Evolutionary conservation across 2,797 vertebrate species (phyloP).

Genomic region (Moxostoma hubbsi): DNA sequence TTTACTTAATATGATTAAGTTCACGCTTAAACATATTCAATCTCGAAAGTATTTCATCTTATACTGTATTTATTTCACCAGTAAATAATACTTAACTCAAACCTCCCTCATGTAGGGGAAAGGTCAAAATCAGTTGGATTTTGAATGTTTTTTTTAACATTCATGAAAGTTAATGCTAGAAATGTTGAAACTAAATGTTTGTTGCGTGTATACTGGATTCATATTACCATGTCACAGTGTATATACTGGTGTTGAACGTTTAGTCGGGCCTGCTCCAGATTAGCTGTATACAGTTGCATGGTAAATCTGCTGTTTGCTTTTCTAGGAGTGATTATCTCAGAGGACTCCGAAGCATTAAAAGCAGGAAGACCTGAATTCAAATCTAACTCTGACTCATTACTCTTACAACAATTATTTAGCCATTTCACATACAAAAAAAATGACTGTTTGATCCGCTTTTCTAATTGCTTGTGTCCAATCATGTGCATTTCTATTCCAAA

Average conservation of each 20-base stretch:
- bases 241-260: neutral
- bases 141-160: neutral
- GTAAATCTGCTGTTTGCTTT: constrained; percentile 19
- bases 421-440: too few relatives aligned
- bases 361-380: neutral
- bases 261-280: neutral
- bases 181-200: neutral
- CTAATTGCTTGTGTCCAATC: too few relatives aligned
- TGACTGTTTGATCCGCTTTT: too few relatives aligned
- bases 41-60: too few relatives aligned
- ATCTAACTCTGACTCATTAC: neutral
- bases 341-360: neutral
- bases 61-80: too few relatives aligned
- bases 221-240: neutral
- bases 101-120: too few relatives aligned
- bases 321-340: neutral
- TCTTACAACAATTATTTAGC: neutral
- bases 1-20: too few relatives aligned
- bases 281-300: neutral
- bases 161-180: neutral
- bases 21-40: too few relatives aligned
- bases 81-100: too few relatives aligned
- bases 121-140: too few relatives aligned
- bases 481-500: too few relatives aligned
- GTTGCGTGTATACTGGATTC: too few relatives aligned